These are phyloP conservation scores for Pandemis heparana DNA, from an alignment of 2,888 invertebrate genomes.

Conservation along the genomic window DNA sequence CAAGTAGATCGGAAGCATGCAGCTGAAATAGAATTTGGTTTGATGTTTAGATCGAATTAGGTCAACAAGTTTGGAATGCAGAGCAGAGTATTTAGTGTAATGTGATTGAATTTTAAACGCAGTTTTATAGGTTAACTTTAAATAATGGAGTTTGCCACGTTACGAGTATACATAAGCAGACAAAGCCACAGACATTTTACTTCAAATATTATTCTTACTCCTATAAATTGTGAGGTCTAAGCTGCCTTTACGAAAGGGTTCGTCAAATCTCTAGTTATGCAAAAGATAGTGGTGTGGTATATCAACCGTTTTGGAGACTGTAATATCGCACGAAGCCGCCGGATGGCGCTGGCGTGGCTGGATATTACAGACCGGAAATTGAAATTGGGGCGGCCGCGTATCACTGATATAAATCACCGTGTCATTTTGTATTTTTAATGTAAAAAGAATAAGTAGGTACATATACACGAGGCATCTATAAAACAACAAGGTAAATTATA, in stretches of 20 bases:
- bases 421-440: not conserved
- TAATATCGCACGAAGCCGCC: conserved; percentile 36
- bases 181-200: no score
- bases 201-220: not conserved
- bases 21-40: conserved; percentile 11
- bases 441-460: no score
- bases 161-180: no score
- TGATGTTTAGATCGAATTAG: conserved; percentile 13
- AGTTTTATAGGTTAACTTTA: not conserved
- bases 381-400: conserved; percentile 37
- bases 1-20: not conserved
- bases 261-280: conserved; percentile 21
- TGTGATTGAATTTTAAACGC: conserved; percentile 21
- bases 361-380: conserved; percentile 42
- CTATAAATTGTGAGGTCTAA: not conserved
- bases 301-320: conserved; percentile 29
- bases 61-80: conserved; percentile 22
- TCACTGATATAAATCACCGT: conserved; percentile 24
- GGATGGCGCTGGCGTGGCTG: conserved; percentile 40
- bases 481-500: no score
- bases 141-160: no score
- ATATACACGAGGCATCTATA: no score
- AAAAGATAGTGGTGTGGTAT: conserved; percentile 23
- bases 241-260: conserved; percentile 3
- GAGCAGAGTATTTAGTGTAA: conserved; percentile 5